Evolutionary conservation across 37 sponge, comb jelly and placozoan genomes (phyloP), one percentile per base, ranked within the genome.

Genomic region (Mnemiopsis leidyi): DNA sequence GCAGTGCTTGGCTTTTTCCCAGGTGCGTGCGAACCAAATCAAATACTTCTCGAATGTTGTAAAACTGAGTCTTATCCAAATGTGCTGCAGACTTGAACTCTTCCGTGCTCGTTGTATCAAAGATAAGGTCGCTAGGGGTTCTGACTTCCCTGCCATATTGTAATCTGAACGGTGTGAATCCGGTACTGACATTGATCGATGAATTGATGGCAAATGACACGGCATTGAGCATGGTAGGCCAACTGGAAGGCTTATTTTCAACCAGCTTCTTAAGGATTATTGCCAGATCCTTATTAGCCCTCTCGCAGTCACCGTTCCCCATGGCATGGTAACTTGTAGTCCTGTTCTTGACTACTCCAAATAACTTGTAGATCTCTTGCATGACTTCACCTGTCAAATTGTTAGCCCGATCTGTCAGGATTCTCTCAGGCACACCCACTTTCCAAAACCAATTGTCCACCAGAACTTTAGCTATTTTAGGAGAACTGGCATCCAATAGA

Each of bases 391-490:
- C 40, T 24, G 90, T 85, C 24, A 85, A 28, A 25, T 85, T 85
- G 35, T 23, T 37, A 38, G 30, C 90, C 7, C 90, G 2, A 25
- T 85, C 90, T 24, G 90, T 36, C 48, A 85, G n/a, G 2, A 85
- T 38, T 23, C 35, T n/a, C 29, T 85, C 90, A 5, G 90, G 90
- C 23, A 40, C 61, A 21, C 90, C 90, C 0, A 23, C 0, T 0
- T 32, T 38, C 90, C 90, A 85, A 38, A 85, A 24, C 90, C 90
- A 85, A 18, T 39, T n/a, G 40, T 85, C 36, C 90, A 85, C 39
- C 48, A 85, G 48, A 29, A 61, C 39, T 38, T 39, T 26, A 1
- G 61, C 90, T 29, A 85, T 40, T 0, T 26, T 40, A 38, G 23
- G 5, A 1, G 90, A 7, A 21, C 3, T 33, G 16, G 48, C 90